Evolutionary conservation across 2,888 invertebrate genomes (phyloP), one percentile per base, ranked within the genome.

Genomic region (Parthenolecanium corni): DNA sequence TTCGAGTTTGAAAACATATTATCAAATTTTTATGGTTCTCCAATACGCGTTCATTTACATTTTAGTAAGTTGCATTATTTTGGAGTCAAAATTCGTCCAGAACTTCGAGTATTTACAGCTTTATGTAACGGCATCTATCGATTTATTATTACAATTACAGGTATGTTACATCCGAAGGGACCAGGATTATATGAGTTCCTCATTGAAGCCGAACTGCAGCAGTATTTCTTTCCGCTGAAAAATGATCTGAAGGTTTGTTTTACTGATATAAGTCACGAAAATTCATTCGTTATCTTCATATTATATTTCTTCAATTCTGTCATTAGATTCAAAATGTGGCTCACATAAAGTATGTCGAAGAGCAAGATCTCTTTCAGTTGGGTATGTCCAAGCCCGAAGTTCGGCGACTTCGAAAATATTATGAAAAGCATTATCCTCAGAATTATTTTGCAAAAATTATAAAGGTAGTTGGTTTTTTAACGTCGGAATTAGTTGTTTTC

Each of bases 371-470:
- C 66, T 78, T 81, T 62, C 87, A 89, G 69, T 86, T 98, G 70
- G 96, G 96, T 16, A 85, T 95, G 79, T 89, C 92, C 16, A 87
- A 87, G 71, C 95, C 96, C 24, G 97, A 98, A 77, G 91, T 94
- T 77, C 81, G 96, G 65, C 80, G 96, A 64, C 82, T 96, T 67
- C 88, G 91, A 71, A 95, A 95, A 75, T 90, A 85, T 73, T 96
- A 91, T 73, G 86, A 90, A 66, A 93, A 90, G 74, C 89, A 92
- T 74, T 93, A 86, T 73, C 93, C 94, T 0, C 91, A 93, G 72
- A 91, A 91, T 68, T 93, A 94, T 72, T 78, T 95, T 64, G 86
- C 86, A 38, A 94, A 92, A 75, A 85, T 96, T 70, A 92, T 88
- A 75, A 92, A 89, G 75, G 79, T 79, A 68, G 58, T 64, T 42